Evolutionary conservation across 2,113 vertebrate species (phyloP).

Genomic region (Corapipo altera): DNA sequence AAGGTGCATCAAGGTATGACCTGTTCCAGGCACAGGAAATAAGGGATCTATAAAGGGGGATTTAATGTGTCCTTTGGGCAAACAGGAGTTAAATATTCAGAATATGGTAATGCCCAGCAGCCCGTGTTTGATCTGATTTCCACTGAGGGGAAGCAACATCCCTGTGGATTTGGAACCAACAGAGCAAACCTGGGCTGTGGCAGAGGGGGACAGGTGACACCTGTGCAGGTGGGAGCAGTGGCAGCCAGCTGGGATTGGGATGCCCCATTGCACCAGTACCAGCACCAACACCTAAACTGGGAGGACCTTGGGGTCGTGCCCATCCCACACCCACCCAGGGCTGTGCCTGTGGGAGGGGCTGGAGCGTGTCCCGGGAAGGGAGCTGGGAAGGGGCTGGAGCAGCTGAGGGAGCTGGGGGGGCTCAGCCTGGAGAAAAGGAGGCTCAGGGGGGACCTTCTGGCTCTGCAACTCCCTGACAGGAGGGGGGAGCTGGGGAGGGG

Average conservation of each 20-base stretch:
- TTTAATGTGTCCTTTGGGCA: slow-evolving; percentile 13
- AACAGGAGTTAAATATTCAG: slow-evolving; percentile 37
- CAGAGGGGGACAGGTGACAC: background rate
- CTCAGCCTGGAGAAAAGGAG: background rate
- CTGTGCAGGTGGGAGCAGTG: slow-evolving; percentile 9
- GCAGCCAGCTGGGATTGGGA: slow-evolving; percentile 17
- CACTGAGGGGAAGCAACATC: slow-evolving; percentile 51
- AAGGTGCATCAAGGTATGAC: background rate
- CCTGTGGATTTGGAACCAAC: too few species aligned
- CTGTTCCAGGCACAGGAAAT: background rate
- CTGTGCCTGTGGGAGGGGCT: background rate
- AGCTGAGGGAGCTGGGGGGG: background rate
- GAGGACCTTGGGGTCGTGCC: background rate
- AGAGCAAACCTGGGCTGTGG: too few species aligned
- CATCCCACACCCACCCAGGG: background rate
- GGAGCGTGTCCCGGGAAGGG: background rate
- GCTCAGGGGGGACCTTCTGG: background rate
- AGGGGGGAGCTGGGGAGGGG: too few species aligned
- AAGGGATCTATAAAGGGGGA: background rate
- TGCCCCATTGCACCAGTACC: background rate
- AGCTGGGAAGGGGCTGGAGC: background rate
- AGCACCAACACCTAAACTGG: background rate
- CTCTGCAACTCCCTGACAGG: too few species aligned
- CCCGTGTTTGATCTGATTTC: slow-evolving; percentile 50
- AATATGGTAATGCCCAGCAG: slow-evolving; percentile 18